Conservation (phyloP, 2,888 invertebrate species). For the Philereme transversata region DNA sequence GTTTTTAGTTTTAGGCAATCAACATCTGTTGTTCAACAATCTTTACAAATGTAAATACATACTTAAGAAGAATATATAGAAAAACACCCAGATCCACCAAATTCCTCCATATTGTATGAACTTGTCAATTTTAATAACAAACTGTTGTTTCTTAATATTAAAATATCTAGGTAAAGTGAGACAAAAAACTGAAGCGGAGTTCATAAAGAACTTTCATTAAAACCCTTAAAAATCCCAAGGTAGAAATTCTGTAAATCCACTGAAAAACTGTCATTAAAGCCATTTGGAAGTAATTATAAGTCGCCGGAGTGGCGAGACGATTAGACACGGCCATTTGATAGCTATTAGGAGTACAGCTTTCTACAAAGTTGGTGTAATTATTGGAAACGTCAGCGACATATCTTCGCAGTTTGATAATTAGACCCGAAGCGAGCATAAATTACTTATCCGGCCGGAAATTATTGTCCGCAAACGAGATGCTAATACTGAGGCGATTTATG, state of each 20-base stretch:
- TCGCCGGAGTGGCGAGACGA: slow-evolving; percentile 46
- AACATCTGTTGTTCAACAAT: too few species aligned
- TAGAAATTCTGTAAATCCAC: slow-evolving; percentile 39
- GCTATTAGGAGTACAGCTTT: slow-evolving; percentile 51
- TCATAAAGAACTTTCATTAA: slow-evolving; percentile 47
- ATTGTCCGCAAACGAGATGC: slow-evolving; percentile 35
- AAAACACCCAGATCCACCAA: too few species aligned
- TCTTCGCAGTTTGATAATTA: slow-evolving; percentile 33
- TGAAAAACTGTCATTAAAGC: slow-evolving; percentile 59
- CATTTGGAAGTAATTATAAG: slow-evolving; percentile 61
- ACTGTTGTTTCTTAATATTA: background rate
- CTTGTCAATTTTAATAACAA: too few species aligned
- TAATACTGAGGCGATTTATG: slow-evolving; percentile 32
- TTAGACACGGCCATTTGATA: slow-evolving; percentile 57
- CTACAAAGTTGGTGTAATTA: slow-evolving; percentile 45
- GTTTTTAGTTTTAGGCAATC: too few species aligned
- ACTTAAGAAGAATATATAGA: too few species aligned
- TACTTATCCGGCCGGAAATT: slow-evolving; percentile 37
- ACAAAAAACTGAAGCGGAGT: slow-evolving; percentile 37
- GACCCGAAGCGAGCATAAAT: slow-evolving; percentile 32
- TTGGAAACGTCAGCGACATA: slow-evolving; percentile 36
- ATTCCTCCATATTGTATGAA: too few species aligned
- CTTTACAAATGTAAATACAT: too few species aligned
- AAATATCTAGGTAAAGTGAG: slow-evolving; percentile 14
- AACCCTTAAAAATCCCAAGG: slow-evolving; percentile 40